A percentile compares a stretch with the other conserved stretches of the same genome.
phyloP scores from a whole-genome alignment of 2,797 vertebrate species.

The Onychomys arenicola region DNA sequence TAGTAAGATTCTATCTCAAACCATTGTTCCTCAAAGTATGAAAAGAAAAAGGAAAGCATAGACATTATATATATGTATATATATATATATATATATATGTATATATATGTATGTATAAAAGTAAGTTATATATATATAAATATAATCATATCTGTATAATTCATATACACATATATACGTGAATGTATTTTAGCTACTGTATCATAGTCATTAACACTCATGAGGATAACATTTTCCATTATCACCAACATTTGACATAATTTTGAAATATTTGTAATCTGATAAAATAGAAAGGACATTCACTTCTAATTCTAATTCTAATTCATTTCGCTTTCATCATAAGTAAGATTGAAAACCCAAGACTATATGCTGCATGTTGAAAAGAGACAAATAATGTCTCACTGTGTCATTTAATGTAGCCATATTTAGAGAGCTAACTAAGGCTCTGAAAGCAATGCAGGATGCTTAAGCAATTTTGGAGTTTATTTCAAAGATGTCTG shows the following conservation, averaged over 20 bases:
- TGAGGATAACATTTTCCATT: not conserved
- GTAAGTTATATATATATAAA: not conserved
- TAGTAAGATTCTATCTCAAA: not conserved
- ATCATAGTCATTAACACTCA: not conserved
- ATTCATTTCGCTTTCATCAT: constrained; percentile 13
- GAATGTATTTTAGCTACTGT: not conserved
- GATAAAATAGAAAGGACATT: not conserved
- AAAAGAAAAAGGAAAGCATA: not conserved
- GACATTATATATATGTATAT: not conserved
- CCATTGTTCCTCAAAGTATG: not conserved
- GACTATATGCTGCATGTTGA: not conserved
- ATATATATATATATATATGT: no score
- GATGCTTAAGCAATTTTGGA: not conserved
- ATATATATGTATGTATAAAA: not conserved
- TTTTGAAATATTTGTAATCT: constrained; percentile 13
- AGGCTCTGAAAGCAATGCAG: not conserved
- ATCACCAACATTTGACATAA: not conserved
- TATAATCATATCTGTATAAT: not conserved
- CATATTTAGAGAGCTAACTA: not conserved
- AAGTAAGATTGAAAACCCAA: not conserved
- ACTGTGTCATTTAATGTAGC: not conserved
- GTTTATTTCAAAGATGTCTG: constrained; percentile 7
- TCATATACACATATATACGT: not conserved
- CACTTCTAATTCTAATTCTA: no score
- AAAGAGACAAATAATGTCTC: not conserved